phyloP scores from a whole-genome alignment of 1,140 invertebrate genomes.

The Pinna nobilis region DNA sequence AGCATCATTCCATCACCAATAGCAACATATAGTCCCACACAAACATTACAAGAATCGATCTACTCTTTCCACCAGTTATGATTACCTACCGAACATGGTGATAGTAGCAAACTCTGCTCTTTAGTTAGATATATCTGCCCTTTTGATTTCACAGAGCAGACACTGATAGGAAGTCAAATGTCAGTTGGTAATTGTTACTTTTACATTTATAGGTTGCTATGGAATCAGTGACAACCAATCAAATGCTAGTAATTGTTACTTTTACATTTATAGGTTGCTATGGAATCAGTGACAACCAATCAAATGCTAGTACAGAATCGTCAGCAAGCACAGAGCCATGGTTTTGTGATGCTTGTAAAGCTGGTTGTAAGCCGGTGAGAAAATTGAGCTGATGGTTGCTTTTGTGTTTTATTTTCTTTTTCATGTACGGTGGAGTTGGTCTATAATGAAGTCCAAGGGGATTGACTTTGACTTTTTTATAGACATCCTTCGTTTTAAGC shows the following conservation, averaged over 20 bases:
- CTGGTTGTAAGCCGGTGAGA: conserved; percentile 85
- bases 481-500: no score
- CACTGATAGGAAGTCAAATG: neutral
- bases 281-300: conserved; percentile 94
- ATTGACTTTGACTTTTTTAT: neutral
- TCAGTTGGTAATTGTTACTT: no score
- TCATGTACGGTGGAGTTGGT: neutral
- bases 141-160: neutral
- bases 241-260: no score
- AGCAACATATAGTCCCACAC: no score
- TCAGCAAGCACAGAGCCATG: conserved; percentile 96
- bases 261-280: no score
- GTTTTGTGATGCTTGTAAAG: conserved; percentile 99
- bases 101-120: no score
- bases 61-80: no score
- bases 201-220: no score
- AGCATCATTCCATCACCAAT: no score
- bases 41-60: no score
- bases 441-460: neutral
- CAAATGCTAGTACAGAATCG: conserved; percentile 84
- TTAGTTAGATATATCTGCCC: no score
- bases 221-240: conserved; percentile 95
- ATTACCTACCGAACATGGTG: no score
- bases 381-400: conserved; percentile 18
- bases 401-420: conserved; percentile 62